phyloP scores from a whole-genome alignment of 2,113 vertebrate species.

The Gavia stellata region DNA sequence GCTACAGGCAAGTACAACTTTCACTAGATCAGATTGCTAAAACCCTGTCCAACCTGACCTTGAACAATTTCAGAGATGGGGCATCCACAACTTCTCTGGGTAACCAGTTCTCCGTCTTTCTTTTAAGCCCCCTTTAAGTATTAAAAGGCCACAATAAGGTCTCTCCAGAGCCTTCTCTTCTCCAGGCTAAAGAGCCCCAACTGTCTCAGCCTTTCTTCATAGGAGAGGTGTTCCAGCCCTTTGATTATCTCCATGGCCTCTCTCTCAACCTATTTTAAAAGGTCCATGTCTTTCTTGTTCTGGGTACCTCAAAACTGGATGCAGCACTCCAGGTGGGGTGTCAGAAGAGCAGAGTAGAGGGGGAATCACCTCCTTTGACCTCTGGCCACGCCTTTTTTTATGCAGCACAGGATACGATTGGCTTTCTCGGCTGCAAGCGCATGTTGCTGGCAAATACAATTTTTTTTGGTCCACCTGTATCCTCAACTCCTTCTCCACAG shows the following conservation, averaged over 20 bases:
- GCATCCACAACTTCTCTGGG: neutral
- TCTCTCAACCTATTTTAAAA: neutral
- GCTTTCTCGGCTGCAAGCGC: neutral
- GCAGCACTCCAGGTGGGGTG: neutral
- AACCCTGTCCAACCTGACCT: neutral
- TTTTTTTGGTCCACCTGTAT: neutral
- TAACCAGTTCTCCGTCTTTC: too few relatives aligned
- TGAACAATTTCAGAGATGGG: neutral
- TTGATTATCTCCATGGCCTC: neutral
- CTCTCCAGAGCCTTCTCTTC: neutral
- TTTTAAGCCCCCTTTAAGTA: neutral
- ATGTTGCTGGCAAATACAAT: neutral
- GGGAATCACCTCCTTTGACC: neutral
- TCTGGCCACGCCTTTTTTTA: neutral
- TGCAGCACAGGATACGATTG: neutral
- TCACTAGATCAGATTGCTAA: neutral
- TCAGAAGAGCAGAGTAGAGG: neutral
- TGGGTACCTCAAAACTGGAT: neutral
- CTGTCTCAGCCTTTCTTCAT: neutral
- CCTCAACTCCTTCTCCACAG: neutral
- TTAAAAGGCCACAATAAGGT: neutral
- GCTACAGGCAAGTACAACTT: neutral
- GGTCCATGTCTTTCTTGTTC: neutral
- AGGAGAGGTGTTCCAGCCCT: neutral
- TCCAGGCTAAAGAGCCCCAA: neutral